phyloP scores from a whole-genome alignment of 2,888 invertebrate species.

The Drosophila planitibia region DNA sequence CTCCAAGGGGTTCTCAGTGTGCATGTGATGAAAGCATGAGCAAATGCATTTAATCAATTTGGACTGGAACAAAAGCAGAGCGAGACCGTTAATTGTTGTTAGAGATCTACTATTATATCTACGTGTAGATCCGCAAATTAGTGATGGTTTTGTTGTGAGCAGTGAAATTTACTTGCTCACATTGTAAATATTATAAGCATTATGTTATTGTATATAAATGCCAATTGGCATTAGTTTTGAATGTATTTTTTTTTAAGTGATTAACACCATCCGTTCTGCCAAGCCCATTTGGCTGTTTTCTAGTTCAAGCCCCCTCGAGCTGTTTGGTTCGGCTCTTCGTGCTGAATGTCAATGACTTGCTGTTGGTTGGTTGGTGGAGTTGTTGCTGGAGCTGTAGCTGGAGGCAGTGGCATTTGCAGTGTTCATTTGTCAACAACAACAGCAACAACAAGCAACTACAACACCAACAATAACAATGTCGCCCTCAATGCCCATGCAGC shows the following conservation, averaged over 20 bases:
- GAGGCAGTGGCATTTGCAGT: conserved; percentile 65
- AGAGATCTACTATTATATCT: conserved; percentile 23
- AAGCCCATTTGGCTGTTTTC: conserved; percentile 59
- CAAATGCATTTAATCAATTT: conserved; percentile 58
- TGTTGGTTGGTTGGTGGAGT: conserved; percentile 4
- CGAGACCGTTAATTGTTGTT: conserved; percentile 44
- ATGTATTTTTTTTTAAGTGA: conserved; percentile 42
- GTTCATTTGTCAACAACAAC: conserved; percentile 67
- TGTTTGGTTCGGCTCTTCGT: conserved; percentile 44
- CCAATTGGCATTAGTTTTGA: conserved; percentile 34
- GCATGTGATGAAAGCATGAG: conserved; percentile 54
- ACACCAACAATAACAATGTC: conserved; percentile 45
- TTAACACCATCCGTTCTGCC: conserved; percentile 70
- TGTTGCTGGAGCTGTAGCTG: conserved; percentile 34
- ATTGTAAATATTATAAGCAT: conserved; percentile 1
- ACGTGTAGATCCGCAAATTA: conserved; percentile 39
- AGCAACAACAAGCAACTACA: conserved; percentile 32
- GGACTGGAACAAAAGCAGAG: conserved; percentile 50
- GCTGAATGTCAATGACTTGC: conserved; percentile 69
- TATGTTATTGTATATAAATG: conserved; percentile 40
- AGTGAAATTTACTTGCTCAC: conserved; percentile 28
- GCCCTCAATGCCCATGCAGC: conserved; percentile 77
- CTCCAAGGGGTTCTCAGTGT: not conserved
- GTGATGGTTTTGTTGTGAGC: conserved; percentile 28
- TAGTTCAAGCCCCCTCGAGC: conserved; percentile 63